Evolutionary conservation across 1,140 invertebrate species (phyloP), one percentile per base, ranked within the genome.

Genomic region (Ganaspis sp.): DNA sequence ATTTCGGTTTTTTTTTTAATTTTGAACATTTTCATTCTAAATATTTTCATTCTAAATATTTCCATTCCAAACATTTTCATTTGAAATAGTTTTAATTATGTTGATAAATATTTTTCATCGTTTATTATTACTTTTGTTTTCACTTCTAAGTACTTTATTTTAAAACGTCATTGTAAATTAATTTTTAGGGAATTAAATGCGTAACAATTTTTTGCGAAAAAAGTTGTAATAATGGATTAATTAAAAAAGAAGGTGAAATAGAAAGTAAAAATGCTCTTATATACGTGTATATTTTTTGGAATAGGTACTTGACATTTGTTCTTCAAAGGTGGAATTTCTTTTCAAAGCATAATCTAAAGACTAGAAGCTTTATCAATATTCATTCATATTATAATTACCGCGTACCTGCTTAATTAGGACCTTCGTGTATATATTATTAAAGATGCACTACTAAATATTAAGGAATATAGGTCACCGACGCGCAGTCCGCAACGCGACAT

Each of bases 401-500:
- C 0, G 54, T 15, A 64, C 23, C 54, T 64, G 58, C 26, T 29
- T 64, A 29, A 64, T 64, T 64, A 29, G 58, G 58, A 64, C 26
- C 58, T 64, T 64, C 23, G 23, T 64, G 26, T 64, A 29, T n/a
- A n/a, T 64, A 64, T 34, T 64, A 64, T 64, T 64, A 64, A 64
- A 64, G 23, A 64, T 64, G 58, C 23, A 34, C 58, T 29, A 64
- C 26, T 64, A 29, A 64, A 64, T 64, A 64, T 64, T 21, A 34
- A 29, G 23, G 76, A 53, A 88, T 89, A 83, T 82, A 79, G 86
- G 81, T 70, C 84, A 87, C 69, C 80, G 75, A 82, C 86, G 88
- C 81, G 84, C 79, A 81, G 77, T 88, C 85, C 84, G 86, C 88
- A 89, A 87, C 88, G 87, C 87, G 85, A 83, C 86, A 86, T 90